Percentiles rank a stretch among this genome's conserved stretches.
phyloP scores from a whole-genome alignment of 2,888 invertebrate species.

The Aspidiotus destructor region DNA sequence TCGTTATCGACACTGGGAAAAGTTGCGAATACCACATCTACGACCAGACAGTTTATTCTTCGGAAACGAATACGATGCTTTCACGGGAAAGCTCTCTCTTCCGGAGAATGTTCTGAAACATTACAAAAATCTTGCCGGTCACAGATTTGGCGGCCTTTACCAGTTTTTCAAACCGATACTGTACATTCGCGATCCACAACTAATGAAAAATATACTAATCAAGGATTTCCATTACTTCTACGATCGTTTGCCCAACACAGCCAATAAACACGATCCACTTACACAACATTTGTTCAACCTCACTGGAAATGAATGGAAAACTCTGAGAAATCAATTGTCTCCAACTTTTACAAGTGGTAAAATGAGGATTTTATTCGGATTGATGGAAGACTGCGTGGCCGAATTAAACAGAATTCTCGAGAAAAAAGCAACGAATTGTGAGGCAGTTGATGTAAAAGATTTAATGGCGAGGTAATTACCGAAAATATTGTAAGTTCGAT shows the following conservation, averaged over 20 bases:
- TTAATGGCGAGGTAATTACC: slow-evolving; percentile 14
- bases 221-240: slow-evolving; percentile 46
- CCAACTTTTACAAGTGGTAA: slow-evolving; percentile 50
- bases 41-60: slow-evolving; percentile 16
- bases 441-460: slow-evolving; percentile 14
- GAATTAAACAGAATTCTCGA: slow-evolving; percentile 38
- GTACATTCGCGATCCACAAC: slow-evolving; percentile 44
- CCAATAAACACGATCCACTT: slow-evolving; percentile 41
- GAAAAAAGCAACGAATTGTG: not conserved
- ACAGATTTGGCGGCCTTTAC: slow-evolving; percentile 43
- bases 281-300: slow-evolving; percentile 43
- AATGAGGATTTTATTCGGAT: slow-evolving; percentile 47
- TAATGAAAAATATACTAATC: slow-evolving; percentile 45
- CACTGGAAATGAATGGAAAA: slow-evolving; percentile 48
- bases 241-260: slow-evolving; percentile 43
- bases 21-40: slow-evolving; percentile 6
- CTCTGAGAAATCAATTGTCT: slow-evolving; percentile 45
- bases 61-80: slow-evolving; percentile 13
- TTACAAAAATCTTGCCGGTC: slow-evolving; percentile 19
- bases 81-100: slow-evolving; percentile 5
- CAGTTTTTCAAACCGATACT: slow-evolving; percentile 45
- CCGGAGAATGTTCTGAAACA: slow-evolving; percentile 11
- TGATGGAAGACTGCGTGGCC: slow-evolving; percentile 44
- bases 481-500: not conserved
- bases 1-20: slow-evolving; percentile 5